Evolutionary conservation across 2,797 vertebrate genomes (phyloP).

Genomic region (Eidolon dupreanum): DNA sequence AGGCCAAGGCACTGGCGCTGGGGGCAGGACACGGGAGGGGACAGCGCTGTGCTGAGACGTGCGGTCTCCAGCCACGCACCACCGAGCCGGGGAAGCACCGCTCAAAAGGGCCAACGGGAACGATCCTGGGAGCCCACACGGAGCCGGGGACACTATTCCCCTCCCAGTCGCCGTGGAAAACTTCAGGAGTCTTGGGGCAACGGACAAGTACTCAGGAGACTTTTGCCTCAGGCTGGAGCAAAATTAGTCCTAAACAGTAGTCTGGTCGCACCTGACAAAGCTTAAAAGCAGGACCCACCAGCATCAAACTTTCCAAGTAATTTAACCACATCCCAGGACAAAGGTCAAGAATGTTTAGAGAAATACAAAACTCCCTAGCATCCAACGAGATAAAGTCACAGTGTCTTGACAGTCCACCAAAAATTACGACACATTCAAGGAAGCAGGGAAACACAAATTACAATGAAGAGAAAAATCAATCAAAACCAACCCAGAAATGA

Average conservation of each 20-base stretch:
- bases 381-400: not conserved
- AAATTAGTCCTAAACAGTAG: not conserved
- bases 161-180: not conserved
- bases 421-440: not conserved
- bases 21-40: not conserved
- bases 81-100: not conserved
- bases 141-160: not conserved
- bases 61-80: not conserved
- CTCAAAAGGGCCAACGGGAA: not conserved
- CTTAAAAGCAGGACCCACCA: not conserved
- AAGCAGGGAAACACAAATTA: not conserved
- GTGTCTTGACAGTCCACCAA: not conserved
- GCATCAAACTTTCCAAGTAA: not conserved
- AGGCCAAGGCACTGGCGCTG: not conserved
- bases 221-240: not conserved
- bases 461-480: not conserved
- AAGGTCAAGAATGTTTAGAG: not conserved
- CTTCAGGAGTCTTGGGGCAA: fast-evolving
- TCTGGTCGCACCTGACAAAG: not conserved
- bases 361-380: not conserved
- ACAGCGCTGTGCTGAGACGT: not conserved
- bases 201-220: not conserved
- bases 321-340: not conserved
- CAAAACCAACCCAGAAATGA: not conserved
- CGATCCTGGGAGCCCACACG: not conserved